phyloP scores from a whole-genome alignment of 1,140 invertebrate genomes.

The Pseudomyrmex cubaensis region DNA sequence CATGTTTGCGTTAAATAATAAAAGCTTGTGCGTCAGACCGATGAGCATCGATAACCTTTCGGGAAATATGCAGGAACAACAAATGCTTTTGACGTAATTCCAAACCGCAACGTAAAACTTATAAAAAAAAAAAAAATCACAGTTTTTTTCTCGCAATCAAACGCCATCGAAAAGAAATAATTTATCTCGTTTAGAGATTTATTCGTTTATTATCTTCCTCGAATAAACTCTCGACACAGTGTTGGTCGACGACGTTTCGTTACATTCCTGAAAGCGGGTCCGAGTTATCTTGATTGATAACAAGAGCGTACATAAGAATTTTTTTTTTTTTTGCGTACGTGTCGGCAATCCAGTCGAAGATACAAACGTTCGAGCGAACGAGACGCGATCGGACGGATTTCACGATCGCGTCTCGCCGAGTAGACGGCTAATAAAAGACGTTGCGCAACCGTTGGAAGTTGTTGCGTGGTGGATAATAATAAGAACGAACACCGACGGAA shows the following conservation, averaged over 20 bases:
- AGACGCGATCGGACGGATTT: conserved; percentile 74
- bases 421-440: conserved; percentile 78
- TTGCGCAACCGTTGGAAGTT: conserved; percentile 74
- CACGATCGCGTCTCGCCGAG: conserved; percentile 61
- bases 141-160: too few species aligned
- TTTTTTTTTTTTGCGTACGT: conserved; percentile 40
- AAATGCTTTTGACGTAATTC: background rate
- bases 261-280: background rate
- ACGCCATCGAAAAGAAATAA: background rate
- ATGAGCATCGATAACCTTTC: conserved; percentile 2
- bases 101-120: background rate
- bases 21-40: conserved; percentile 1
- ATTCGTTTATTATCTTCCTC: background rate
- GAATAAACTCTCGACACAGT: background rate
- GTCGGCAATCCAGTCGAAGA: conserved; percentile 65
- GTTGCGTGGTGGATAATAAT: conserved; percentile 77
- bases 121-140: too few species aligned
- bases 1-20: conserved; percentile 16
- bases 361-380: conserved; percentile 63
- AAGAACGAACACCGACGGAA: conserved; percentile 61
- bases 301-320: conserved; percentile 58
- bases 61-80: background rate
- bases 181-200: background rate
- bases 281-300: background rate
- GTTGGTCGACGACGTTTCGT: background rate